phyloP scores from a whole-genome alignment of 2,113 vertebrate species.

The Malurus melanocephalus region DNA sequence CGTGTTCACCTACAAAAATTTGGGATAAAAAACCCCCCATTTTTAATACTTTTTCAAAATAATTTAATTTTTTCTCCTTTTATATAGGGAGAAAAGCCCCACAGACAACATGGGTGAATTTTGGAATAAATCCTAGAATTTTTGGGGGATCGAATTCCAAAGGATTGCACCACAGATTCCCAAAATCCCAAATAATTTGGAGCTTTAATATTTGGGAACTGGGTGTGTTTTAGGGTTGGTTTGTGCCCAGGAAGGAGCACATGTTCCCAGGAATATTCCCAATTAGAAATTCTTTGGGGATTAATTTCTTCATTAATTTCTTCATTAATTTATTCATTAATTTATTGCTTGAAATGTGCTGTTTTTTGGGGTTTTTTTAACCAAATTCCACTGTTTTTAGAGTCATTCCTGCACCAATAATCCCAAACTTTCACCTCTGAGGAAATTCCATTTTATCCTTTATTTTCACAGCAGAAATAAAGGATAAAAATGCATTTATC shows the following conservation, averaged over 20 bases:
- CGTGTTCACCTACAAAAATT: slow-evolving; percentile 13
- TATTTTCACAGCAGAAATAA: background rate
- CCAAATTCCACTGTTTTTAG: background rate
- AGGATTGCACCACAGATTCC: too few species aligned
- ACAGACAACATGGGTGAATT: background rate
- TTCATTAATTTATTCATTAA: too few species aligned
- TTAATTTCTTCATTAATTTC: too few species aligned
- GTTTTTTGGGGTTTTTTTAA: background rate
- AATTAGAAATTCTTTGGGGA: background rate
- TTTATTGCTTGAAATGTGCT: too few species aligned
- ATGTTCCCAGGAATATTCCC: background rate
- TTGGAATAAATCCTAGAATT: too few species aligned
- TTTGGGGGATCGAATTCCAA: too few species aligned
- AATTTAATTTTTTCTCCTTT: too few species aligned
- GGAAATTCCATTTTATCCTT: too few species aligned
- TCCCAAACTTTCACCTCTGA: background rate
- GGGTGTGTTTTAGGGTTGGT: background rate
- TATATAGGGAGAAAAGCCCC: background rate
- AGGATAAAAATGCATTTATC: background rate
- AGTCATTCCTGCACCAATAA: background rate
- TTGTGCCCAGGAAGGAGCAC: too few species aligned
- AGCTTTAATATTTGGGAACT: too few species aligned
- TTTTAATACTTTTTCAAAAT: too few species aligned
- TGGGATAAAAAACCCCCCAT: background rate
- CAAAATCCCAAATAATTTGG: too few species aligned